Evolutionary conservation across 2,113 vertebrate species (phyloP).

Genomic region (Cavia aperea): DNA sequence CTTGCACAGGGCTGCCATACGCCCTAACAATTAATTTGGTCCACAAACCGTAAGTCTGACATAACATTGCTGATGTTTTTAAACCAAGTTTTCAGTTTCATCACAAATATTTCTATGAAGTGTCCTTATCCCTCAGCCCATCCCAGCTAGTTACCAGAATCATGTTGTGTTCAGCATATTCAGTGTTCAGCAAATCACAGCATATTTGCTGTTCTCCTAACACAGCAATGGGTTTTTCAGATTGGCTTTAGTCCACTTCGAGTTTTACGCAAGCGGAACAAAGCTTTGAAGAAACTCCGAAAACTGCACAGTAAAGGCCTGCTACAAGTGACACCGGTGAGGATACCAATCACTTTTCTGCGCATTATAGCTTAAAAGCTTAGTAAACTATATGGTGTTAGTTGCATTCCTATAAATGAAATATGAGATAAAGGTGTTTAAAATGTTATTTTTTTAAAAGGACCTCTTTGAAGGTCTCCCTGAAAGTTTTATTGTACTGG

Average conservation of each 20-base stretch:
- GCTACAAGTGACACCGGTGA: conserved; percentile 82
- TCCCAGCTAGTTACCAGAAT: background rate
- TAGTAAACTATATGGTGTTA: background rate
- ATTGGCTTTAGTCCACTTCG: conserved; percentile 89
- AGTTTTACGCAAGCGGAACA: conserved; percentile 92
- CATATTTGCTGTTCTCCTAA: background rate
- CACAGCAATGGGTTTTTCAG: conserved; percentile 72
- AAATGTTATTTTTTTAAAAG: background rate
- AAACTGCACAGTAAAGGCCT: conserved; percentile 86
- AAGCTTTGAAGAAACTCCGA: conserved; percentile 87
- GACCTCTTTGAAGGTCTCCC: background rate
- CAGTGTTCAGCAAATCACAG: background rate
- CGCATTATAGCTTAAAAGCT: background rate
- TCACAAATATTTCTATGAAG: background rate
- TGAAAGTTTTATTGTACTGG: background rate
- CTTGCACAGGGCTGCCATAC: background rate
- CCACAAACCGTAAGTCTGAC: background rate
- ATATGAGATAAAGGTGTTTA: background rate
- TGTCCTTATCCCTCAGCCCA: background rate
- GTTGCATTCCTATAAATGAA: background rate
- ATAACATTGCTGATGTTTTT: background rate
- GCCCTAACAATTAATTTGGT: background rate
- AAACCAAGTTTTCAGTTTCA: background rate
- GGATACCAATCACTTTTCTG: background rate
- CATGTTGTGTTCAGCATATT: background rate